These are phyloP conservation scores for Chloroclysta siterata DNA, from an alignment of 2,888 invertebrate species.

Conservation along the genomic window DNA sequence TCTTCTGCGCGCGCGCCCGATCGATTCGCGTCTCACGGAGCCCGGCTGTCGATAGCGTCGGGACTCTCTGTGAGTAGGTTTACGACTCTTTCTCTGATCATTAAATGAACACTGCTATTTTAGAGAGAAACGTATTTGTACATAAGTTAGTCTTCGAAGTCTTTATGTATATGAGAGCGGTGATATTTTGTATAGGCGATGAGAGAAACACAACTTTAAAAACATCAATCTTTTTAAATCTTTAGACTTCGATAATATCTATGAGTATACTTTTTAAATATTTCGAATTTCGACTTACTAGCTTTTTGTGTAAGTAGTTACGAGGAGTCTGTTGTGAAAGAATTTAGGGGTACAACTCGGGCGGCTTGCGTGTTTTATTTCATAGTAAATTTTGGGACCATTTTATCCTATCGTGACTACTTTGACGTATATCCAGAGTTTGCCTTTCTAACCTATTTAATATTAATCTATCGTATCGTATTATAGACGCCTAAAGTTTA, in stretches of 20 bases:
- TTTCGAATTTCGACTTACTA: slow-evolving; percentile 56
- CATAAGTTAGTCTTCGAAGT: slow-evolving; percentile 66
- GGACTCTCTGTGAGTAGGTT: slow-evolving; percentile 41
- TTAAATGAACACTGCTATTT: slow-evolving; percentile 65
- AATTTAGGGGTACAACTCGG: slow-evolving; percentile 51
- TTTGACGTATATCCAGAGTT: slow-evolving; percentile 41
- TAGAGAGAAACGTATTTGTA: slow-evolving; percentile 70
- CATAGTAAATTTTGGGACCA: slow-evolving; percentile 84
- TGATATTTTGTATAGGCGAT: slow-evolving; percentile 80
- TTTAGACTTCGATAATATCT: slow-evolving; percentile 57
- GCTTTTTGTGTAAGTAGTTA: slow-evolving; percentile 71
- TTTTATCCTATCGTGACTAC: slow-evolving; percentile 62
- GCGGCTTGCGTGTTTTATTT: slow-evolving; percentile 75
- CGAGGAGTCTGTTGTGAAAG: slow-evolving; percentile 51
- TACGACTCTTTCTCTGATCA: slow-evolving; percentile 48
- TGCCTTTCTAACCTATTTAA: slow-evolving; percentile 39
- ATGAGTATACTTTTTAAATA: slow-evolving; percentile 46
- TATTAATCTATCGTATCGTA: slow-evolving; percentile 38
- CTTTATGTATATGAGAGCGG: slow-evolving; percentile 76
- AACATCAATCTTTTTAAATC: slow-evolving; percentile 59
- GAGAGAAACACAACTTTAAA: slow-evolving; percentile 56
- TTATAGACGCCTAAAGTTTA: slow-evolving; percentile 69
- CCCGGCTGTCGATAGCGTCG: neutral
- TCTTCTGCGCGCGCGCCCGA: slow-evolving; percentile 3
- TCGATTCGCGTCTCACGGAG: slow-evolving; percentile 26